Base-by-base conservation (phyloP, 2,888 invertebrate genomes). In the Anagyrus pseudococci region DNA sequence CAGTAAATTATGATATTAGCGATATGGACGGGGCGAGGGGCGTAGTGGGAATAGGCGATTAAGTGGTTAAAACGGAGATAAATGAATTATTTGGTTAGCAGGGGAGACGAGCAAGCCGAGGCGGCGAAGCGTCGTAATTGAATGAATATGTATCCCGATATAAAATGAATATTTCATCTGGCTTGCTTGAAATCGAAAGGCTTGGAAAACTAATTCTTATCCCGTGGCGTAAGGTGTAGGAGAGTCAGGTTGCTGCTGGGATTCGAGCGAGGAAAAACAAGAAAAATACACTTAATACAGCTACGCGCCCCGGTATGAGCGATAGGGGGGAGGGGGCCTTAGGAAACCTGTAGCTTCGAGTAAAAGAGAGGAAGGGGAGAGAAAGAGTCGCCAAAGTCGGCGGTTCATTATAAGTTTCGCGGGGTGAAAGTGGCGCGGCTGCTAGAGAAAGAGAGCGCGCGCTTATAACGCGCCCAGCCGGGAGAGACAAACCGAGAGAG, bases 351-450 rank as follows among this genome's bases (percentile, higher is more conserved):
- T 64, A 66, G 63, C 62, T 67, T 67, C 60, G 59, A 13, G 33
- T 41, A 41, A 41, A 43, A 43, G 43, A 43, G 44, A 20, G 20
- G 33, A 19, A 50, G 33, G 19, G 49, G n/a, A 1, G 43, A 33
- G 29, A 59, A 46, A 58, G 54, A 43, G 37, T 60, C 57, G 23
- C 59, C 62, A 63, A 64, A 67, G 66, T 70, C 70, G 55, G 64
- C 56, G 68, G 65, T 71, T 72, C 69, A 67, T 70, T 71, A 69
- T 60, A 69, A 58, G 66, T 60, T 62, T 59, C 60, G 60, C 66
- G 44, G 69, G 61, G 71, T 68, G 70, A 72, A 71, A 71, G 72
- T 71, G 72, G 62, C 52, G 66, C 66, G n/a, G n/a, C n/a, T n/a
- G n/a, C n/a, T n/a, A n/a, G n/a, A n/a, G n/a, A n/a, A n/a, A n/a